Base-by-base conservation (phyloP, 2,113 vertebrate species). In the Pyrgilauda ruficollis region DNA sequence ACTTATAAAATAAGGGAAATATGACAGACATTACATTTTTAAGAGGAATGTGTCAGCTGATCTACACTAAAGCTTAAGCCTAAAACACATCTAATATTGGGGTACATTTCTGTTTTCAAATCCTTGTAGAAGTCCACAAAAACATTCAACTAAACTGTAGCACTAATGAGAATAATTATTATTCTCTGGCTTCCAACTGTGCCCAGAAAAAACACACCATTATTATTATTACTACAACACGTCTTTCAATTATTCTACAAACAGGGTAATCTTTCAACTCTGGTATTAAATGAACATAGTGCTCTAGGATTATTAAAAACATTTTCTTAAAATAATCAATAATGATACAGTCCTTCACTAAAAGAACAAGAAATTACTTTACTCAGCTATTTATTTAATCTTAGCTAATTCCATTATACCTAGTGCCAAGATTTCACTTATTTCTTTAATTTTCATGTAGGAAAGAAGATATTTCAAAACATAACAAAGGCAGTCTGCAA, bases 381-480 rank as follows among this genome's bases (percentile, higher is more conserved):
- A 92, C 33, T 58, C 89, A 76, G 44, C 66, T 69, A 79, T 47
- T 82, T 94, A 69, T 50, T 68, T 87, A 91, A 92, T 69, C 17
- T 59, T 67, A 90, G 92, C 76, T 62, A 76, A 53, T 44, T 93
- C 81, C 73, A 69, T 89, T 76, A 84, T 74, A 73, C 56, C 77
- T 68, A 82, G 91, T 79, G 58, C 49, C 92, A 96, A 96, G 41
- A 11, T 67, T 96, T 96, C 84, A 68, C 31, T 81, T 81, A 41
- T 63, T 96, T 94, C 64, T 67, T 81, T 13, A 87, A 87, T 94
- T 97, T 70, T 96, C 84, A 93, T 10, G 13, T 73, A 66, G 35
- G 76, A 94, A 97, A 93, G 67, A 73, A 88, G 95, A 37, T 30
- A 93, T 61, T 96, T 92, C 33, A 96, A 96, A 94, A 93, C 39